Evolutionary conservation across 2,888 invertebrate genomes (phyloP), one percentile per base, ranked within the genome.

Genomic region (Limenitis camilla): DNA sequence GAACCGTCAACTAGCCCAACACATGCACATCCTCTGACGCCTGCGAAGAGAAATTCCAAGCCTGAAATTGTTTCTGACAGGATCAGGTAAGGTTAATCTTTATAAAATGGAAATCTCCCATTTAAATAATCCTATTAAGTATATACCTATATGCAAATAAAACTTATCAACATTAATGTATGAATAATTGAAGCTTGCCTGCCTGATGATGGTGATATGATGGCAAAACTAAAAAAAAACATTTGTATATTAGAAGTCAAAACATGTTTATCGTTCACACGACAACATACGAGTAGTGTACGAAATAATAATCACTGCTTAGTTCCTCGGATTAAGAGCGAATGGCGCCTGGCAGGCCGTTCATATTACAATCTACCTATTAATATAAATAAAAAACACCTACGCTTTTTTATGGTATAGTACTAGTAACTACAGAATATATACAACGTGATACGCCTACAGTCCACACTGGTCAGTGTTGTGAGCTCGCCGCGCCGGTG

Each of bases 1-100:
- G 94, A 92, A 61, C 91, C 92, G 11, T 92, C 92, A 62, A 88
- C 92, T 56, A 94, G 94, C 58, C 94, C 93, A 8, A 90, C 91
- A 35, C 93, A 93, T 74, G 85, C 83, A 57, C 78, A 88, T 66
- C 66, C 71, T 28, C 74, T 92, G 72, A 84, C 84, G 53, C 81
- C 88, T 63, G 70, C 88, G 55, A 92, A 93, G 88, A 93, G 93
- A 83, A 92, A 93, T 81, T 91, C 91, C 68, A 94, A 93, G 76
- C 89, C 92, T 58, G 95, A 95, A 72, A 90, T 94, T 66, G 90
- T 93, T 73, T 92, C 94, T 53, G 94, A 95, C 74, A 90, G 93
- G 71, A 90, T 93, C 76, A 91, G 95, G 95, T 95, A 74, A 92
- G 93, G 87, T 58, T 53, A 48, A 49, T 61, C 49, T 48, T 33